These are phyloP conservation scores for Nephila pilipes DNA, from an alignment of 1,140 invertebrate species.

Conservation along the genomic window DNA sequence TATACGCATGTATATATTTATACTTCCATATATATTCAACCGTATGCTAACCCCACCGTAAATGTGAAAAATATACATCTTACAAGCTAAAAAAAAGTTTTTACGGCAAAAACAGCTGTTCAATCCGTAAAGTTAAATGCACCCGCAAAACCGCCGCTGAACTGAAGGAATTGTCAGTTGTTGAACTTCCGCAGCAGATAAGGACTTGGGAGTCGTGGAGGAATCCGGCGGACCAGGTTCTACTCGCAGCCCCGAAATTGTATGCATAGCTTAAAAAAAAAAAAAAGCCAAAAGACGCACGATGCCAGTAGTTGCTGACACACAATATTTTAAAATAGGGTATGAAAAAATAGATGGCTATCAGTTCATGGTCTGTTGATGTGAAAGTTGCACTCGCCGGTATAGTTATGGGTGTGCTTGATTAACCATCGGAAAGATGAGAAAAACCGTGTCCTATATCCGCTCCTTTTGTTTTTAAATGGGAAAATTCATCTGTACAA, in stretches of 20 bases:
- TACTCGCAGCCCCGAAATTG: neutral
- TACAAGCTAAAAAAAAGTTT: neutral
- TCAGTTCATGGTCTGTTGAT: neutral
- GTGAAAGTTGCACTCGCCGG: neutral
- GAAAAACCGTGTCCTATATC: too few species aligned
- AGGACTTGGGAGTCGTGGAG: neutral
- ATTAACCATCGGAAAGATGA: neutral
- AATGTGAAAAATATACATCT: too few species aligned
- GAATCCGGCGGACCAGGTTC: neutral
- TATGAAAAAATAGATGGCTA: neutral
- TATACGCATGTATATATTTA: too few species aligned
- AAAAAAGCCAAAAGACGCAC: too few species aligned
- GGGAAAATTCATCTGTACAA: too few species aligned
- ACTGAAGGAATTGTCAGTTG: neutral
- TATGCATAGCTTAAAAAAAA: neutral
- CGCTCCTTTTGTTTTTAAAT: too few species aligned
- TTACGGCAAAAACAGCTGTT: neutral
- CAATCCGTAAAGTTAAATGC: too few species aligned
- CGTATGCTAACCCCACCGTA: too few species aligned
- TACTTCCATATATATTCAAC: too few species aligned
- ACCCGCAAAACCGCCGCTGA: too few species aligned
- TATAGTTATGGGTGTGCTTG: neutral
- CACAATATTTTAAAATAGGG: neutral
- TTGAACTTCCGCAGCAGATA: constrained; percentile 16
- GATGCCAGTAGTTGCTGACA: neutral